Evolutionary conservation across 2,797 vertebrate genomes (phyloP), one percentile per base, ranked within the genome.

Genomic region (Lepus townsendii): DNA sequence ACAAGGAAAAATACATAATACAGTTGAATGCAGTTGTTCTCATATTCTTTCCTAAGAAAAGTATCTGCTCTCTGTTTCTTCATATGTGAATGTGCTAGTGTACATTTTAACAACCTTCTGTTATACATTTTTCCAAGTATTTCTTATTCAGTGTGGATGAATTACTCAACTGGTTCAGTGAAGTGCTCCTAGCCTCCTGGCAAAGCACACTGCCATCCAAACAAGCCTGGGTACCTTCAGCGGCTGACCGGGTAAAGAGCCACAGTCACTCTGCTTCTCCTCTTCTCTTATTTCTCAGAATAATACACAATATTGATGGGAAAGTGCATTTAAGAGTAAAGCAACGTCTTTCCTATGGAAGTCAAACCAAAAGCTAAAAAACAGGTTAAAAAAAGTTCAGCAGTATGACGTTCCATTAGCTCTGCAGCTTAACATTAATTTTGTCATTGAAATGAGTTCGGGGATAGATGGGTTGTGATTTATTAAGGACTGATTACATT

Each of bases 401-500:
- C 19, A 3, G 42, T 52, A 13, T 57, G 50, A 83, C 60, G 2
- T 62, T 54, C 32, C 60, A 88, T 35, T 63, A 42, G 19, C 66
- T 82, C 24, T 82, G 57, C 24, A 60, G 6, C 10, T 92, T 52
- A 82, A 66, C 47, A 82, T 65, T 84, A 38, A 76, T 79, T 72
- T 76, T 62, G 0, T 65, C 32, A 47, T 72, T 71, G 16, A 71
- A 75, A 63, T 57, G 57, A 80, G 47, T 57, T 85, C 3, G 20
- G 30, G 5, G 26, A 30, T 72, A 24, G 57, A 76, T 72, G 32
- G 52, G 57, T 24, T 52, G 14, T 82, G 47, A 77, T 10, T 76
- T 35, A 79, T 14, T 92, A 86, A 20, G 69, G 20, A n/a, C 47
- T 66, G 83, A 47, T 83, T 87, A 65, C 32, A 80, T 82, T 92